phyloP scores from a whole-genome alignment of 1,140 invertebrate genomes.

The Protaetia brevitarsis region DNA sequence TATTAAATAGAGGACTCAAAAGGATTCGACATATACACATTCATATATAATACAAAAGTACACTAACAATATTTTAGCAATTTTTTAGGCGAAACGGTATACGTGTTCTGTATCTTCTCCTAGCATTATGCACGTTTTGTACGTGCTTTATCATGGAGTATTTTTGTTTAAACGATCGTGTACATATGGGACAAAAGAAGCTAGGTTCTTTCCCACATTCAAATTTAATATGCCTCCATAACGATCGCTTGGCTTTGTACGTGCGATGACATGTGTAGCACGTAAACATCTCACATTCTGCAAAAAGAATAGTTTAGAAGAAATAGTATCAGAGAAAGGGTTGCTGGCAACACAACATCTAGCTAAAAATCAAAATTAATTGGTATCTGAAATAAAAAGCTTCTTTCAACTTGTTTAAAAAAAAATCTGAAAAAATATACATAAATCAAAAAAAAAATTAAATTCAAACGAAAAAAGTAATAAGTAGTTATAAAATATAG shows the following conservation, averaged over 20 bases:
- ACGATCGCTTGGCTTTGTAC: constrained; percentile 71
- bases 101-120: background rate
- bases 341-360: background rate
- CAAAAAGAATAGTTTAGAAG: background rate
- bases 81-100: no score
- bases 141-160: constrained; percentile 16
- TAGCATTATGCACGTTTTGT: background rate
- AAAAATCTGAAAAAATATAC: no score
- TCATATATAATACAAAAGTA: no score
- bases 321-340: background rate
- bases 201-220: constrained; percentile 51
- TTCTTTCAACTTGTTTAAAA: no score
- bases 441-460: no score
- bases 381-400: no score
- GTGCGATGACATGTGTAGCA: constrained; percentile 71
- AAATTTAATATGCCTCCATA: constrained; percentile 72
- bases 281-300: background rate
- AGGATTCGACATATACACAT: no score
- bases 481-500: no score
- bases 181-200: constrained; percentile 19
- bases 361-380: no score
- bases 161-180: constrained; percentile 10
- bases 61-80: no score
- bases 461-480: no score
- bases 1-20: no score